These are phyloP conservation scores for Platyscapa corneri DNA, from an alignment of 1,140 invertebrate species.

Conservation along the genomic window DNA sequence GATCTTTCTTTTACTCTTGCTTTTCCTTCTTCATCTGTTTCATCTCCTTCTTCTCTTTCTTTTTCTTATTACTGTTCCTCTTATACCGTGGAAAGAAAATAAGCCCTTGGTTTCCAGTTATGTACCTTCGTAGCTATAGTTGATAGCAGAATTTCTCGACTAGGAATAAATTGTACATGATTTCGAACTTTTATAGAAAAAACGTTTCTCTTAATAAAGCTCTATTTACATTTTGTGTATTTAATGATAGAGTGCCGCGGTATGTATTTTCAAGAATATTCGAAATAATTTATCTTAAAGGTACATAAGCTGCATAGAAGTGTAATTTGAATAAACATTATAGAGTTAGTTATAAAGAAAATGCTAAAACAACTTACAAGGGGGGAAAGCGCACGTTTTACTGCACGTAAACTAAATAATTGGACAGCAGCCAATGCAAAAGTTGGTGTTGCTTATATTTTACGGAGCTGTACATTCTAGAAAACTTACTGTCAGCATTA, in stretches of 20 bases:
- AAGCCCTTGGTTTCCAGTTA: constrained; percentile 6
- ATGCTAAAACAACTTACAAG: constrained; percentile 8
- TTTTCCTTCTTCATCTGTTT: background rate
- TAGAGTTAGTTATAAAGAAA: constrained; percentile 29
- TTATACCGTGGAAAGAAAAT: constrained; percentile 26
- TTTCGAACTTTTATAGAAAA: constrained; percentile 15
- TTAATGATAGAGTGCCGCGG: background rate
- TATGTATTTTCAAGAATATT: background rate
- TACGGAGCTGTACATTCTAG: constrained; percentile 4
- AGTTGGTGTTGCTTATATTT: constrained; percentile 29
- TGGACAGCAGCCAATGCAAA: constrained; percentile 20
- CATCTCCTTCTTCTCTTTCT: background rate
- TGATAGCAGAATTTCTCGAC: constrained; percentile 7
- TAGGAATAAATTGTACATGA: constrained; percentile 14
- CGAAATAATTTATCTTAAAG: constrained; percentile 30
- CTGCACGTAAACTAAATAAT: constrained; percentile 41
- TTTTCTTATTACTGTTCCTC: constrained; percentile 12
- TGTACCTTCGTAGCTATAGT: background rate
- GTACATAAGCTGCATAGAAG: constrained; percentile 1
- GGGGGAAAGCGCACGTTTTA: constrained; percentile 20
- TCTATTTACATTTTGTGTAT: constrained; percentile 21
- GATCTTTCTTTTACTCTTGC: constrained; percentile 5
- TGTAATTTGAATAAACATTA: constrained; percentile 34
- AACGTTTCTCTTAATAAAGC: constrained; percentile 7
- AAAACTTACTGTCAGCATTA: constrained; percentile 24